Conservation (phyloP, 2,888 invertebrate genomes). For the Hyalella azteca region DNA sequence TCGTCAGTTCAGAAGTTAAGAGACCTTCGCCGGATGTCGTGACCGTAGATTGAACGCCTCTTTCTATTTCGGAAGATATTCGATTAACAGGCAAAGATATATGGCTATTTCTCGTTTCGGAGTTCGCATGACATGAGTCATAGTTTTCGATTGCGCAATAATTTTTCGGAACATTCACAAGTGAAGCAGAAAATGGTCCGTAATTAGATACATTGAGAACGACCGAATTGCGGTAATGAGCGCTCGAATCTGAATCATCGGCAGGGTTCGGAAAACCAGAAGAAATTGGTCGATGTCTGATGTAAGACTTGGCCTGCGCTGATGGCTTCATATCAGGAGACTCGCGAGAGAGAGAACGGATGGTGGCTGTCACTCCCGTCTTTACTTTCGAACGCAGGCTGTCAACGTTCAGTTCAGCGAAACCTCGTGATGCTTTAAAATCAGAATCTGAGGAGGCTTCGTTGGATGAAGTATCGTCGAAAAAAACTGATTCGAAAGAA, state of each 20-base stretch:
- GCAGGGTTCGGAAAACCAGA: not conserved
- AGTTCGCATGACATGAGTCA: no score
- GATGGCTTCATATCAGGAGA: not conserved
- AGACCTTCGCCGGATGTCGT: no score
- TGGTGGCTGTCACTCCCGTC: not conserved
- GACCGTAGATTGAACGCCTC: no score
- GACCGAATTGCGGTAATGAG: no score
- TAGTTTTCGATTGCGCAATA: not conserved
- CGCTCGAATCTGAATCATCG: not conserved
- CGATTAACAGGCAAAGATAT: no score
- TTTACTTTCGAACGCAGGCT: not conserved
- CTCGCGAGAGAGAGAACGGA: not conserved
- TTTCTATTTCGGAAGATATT: no score
- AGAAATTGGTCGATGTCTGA: not conserved
- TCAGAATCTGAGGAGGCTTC: not conserved
- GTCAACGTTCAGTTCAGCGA: not conserved
- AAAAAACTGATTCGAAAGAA: no score
- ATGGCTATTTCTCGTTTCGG: no score
- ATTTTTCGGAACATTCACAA: not conserved
- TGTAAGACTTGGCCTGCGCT: not conserved
- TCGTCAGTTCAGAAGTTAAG: no score
- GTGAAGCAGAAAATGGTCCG: conserved; percentile 1
- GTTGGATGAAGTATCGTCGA: not conserved
- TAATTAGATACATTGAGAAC: not conserved
- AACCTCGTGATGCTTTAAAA: not conserved